Evolutionary conservation across 1,140 invertebrate species (phyloP).

Genomic region (Pseudomyrmex cubaensis): DNA sequence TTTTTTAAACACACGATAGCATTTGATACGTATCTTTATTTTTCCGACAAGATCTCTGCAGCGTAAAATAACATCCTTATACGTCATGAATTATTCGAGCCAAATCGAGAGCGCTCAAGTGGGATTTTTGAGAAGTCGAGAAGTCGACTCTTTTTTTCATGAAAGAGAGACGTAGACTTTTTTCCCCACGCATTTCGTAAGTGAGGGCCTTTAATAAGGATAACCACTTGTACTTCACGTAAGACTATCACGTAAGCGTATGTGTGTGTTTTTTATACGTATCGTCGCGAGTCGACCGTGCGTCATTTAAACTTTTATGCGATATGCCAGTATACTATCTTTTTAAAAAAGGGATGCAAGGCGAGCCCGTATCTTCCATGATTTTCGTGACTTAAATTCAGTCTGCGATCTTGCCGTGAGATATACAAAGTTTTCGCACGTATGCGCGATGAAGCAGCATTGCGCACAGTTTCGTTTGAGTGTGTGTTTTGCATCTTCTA

Average conservation of each 20-base stretch:
- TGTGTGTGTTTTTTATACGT: slow-evolving; percentile 16
- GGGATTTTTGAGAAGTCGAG: slow-evolving; percentile 42
- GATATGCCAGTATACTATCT: slow-evolving; percentile 4
- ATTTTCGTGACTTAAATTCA: slow-evolving; percentile 13
- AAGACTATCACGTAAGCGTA: slow-evolving; percentile 37
- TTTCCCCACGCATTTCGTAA: slow-evolving; percentile 21
- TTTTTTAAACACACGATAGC: background rate
- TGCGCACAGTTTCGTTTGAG: background rate
- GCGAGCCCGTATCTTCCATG: slow-evolving; percentile 43
- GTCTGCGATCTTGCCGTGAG: slow-evolving; percentile 22
- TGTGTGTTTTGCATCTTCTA: slow-evolving; percentile 59
- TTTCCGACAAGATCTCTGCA: slow-evolving; percentile 41
- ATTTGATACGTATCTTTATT: background rate
- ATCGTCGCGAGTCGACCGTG: slow-evolving; percentile 11
- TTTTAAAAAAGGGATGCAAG: slow-evolving; percentile 16
- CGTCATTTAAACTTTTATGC: background rate
- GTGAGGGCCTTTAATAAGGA: background rate
- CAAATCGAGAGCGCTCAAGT: slow-evolving; percentile 39
- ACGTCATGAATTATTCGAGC: slow-evolving; percentile 22
- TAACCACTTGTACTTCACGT: background rate
- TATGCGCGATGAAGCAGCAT: background rate
- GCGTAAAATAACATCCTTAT: background rate
- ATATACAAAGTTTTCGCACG: background rate
- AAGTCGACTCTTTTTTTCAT: background rate
- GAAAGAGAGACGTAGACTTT: slow-evolving; percentile 8